Base-by-base conservation (phyloP, 2,888 invertebrate species). In the Pristionchus arcanus region DNA sequence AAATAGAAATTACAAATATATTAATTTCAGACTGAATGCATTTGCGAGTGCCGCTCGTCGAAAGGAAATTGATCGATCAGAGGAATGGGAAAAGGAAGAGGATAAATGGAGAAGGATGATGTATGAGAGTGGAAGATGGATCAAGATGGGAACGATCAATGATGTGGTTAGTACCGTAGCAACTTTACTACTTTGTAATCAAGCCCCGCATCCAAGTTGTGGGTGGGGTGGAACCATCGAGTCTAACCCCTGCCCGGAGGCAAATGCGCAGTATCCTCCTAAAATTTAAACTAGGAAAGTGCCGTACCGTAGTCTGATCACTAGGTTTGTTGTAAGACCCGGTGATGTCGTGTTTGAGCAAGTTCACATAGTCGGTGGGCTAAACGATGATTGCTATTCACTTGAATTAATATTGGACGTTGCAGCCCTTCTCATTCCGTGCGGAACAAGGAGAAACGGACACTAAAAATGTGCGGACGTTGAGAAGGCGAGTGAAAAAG, bases 161-260 rank as follows among this genome's bases (percentile, higher is more conserved):
- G 77, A 77, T 77, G 13, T 42, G n/a, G 77, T 77, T 7, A 77
- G 77, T 42, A 15, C n/a, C n/a, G n/a, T n/a, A n/a, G n/a, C n/a
- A n/a, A n/a, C n/a, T n/a, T n/a, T n/a, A n/a, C n/a, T n/a, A n/a
- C n/a, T n/a, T n/a, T n/a, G n/a, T n/a, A n/a, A n/a, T n/a, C n/a
- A n/a, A n/a, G n/a, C n/a, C n/a, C n/a, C n/a, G n/a, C n/a, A n/a
- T n/a, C n/a, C n/a, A n/a, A n/a, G n/a, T n/a, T n/a, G n/a, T n/a
- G n/a, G n/a, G n/a, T n/a, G n/a, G n/a, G n/a, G n/a, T n/a, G n/a
- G n/a, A n/a, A n/a, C n/a, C n/a, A n/a, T n/a, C n/a, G n/a, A n/a
- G n/a, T n/a, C n/a, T n/a, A n/a, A n/a, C n/a, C n/a, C n/a, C n/a
- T n/a, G n/a, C n/a, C n/a, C n/a, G n/a, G n/a, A n/a, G n/a, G n/a